Evolutionary conservation across 2,888 invertebrate species (phyloP).

Genomic region (Drosophila bunnanda): DNA sequence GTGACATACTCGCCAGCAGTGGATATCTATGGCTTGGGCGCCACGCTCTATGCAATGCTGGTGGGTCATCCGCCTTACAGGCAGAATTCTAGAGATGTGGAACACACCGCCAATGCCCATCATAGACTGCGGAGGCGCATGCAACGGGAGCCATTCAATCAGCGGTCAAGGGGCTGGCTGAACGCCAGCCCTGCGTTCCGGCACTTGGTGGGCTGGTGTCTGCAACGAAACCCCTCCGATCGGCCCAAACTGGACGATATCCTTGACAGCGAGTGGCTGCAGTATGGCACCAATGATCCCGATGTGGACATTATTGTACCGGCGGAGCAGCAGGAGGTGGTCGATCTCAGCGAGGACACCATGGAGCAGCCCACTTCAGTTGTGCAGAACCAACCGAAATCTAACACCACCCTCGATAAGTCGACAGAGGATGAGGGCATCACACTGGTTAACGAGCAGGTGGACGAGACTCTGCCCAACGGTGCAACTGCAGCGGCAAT

Average conservation of each 20-base stretch:
- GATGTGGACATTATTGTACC: slow-evolving; percentile 51
- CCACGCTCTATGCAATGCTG: slow-evolving; percentile 90
- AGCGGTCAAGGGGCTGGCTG: slow-evolving; percentile 73
- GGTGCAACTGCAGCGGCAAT: not conserved
- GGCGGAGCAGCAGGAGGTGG: slow-evolving; percentile 42
- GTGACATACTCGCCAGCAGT: slow-evolving; percentile 93
- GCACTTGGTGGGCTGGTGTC: slow-evolving; percentile 72
- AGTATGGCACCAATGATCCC: slow-evolving; percentile 18
- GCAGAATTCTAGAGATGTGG: slow-evolving; percentile 42
- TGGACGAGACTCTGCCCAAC: slow-evolving; percentile 5
- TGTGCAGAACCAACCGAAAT: slow-evolving; percentile 10
- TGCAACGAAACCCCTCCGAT: slow-evolving; percentile 71
- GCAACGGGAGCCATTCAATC: slow-evolving; percentile 72
- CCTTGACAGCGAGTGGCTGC: slow-evolving; percentile 85
- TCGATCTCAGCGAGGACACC: slow-evolving; percentile 61
- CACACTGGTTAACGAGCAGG: slow-evolving; percentile 20
- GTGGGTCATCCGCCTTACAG: slow-evolving; percentile 94
- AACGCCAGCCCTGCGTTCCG: slow-evolving; percentile 66
- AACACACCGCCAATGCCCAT: slow-evolving; percentile 52
- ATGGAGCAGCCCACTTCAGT: slow-evolving; percentile 27
- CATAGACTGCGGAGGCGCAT: slow-evolving; percentile 74
- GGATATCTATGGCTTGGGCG: slow-evolving; percentile 98
- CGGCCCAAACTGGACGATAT: slow-evolving; percentile 70
- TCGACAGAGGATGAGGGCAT: slow-evolving; percentile 24
- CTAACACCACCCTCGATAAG: not conserved